Base-by-base conservation (phyloP, 2,888 invertebrate species). In the Laothoe populi region DNA sequence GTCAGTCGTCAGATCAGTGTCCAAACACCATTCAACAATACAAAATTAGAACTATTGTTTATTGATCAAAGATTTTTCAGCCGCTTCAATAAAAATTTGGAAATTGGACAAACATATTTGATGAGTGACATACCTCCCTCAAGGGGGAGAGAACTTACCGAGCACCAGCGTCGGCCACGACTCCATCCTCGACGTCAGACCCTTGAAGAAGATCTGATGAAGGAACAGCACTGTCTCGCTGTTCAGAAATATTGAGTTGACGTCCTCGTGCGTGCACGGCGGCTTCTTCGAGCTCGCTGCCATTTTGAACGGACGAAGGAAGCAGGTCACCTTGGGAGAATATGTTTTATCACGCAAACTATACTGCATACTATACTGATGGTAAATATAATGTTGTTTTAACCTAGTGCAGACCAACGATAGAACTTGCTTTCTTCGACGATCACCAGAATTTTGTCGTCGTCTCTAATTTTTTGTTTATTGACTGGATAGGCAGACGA, bases 191-290 rank as follows among this genome's bases (percentile, higher is more conserved):
- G 98, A 97, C 4, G 97, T 97, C 53, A 98, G 94, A 0, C 98
- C 98, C 87, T 98, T 98, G 79, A 98, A 95, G 89, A 98, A 98
- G 78, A 98, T 98, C 92, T 98, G 98, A 86, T 98, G 98, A 26
- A 98, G 94, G 89, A 98, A 98, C 73, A 98, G 92, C 63, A 98
- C 96, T 0, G 98, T 98, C 90, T 98, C 98, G 79, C 97, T 97
- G 90, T 98, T 98, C 68, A 98, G 93, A 89, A 98, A 98, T 75
- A 98, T 98, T 62, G 98, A 98, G 89, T 98, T 98, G 64, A 98
- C 97, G 76, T 98, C 98, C 80, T 98, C 98, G 84, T 98, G 98
- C 0, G 96, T 95, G 81, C 98, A 98, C 0, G 98, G 97, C 1
- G 98, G 98, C 79, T 97, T 97, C 86, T 98, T 98, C 10, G 97